Base-by-base conservation (phyloP, 2,888 invertebrate genomes). In the Asteroscopus sphinx region DNA sequence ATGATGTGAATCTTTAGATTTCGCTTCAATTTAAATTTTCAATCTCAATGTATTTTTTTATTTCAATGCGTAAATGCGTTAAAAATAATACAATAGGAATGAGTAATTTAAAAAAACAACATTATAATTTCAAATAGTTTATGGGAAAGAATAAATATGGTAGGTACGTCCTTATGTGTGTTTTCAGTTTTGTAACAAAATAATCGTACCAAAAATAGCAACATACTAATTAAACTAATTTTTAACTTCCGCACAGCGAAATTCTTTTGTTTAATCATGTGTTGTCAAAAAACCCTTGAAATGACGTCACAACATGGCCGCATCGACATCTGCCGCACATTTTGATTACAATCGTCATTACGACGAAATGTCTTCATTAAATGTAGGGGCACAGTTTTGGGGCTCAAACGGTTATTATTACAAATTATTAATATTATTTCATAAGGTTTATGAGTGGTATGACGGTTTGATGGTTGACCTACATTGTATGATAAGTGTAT, bases 261-360 rank as follows among this genome's bases (percentile, higher is more conserved):
- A 68, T 64, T 42, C 25, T 32, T 44, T 40, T 33, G 36, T 51
- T 13, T 30, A 52, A 59, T 59, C 51, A 52, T 28, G 17, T 17
- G 30, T 9, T 26, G 30, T n/a, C 51, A 57, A 63, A 66, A 60
- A 71, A 56, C 36, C 33, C 45, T 48, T 37, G 21, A 55, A 32
- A 46, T 67, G 66, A 68, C 52, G 42, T 65, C 62, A 73, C 69
- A 64, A 74, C 48, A 77, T 77, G 77, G 68, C n/a, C n/a, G n/a
- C 73, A 56, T 13, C 39, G 6, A 64, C 76, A 77, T 77, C 77
- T 76, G 76, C 59, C 57, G 21, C 42, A 25, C 60, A 47, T 70
- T 67, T 68, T 67, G 76, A 77, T 77, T 64, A 71, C 51, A 56
- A 77, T 73, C 69, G 54, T 59, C 60, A 61, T 68, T 52, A 53